Base-by-base conservation (phyloP, 1,140 invertebrate genomes). In the Drosophila sulfurigaster region DNA sequence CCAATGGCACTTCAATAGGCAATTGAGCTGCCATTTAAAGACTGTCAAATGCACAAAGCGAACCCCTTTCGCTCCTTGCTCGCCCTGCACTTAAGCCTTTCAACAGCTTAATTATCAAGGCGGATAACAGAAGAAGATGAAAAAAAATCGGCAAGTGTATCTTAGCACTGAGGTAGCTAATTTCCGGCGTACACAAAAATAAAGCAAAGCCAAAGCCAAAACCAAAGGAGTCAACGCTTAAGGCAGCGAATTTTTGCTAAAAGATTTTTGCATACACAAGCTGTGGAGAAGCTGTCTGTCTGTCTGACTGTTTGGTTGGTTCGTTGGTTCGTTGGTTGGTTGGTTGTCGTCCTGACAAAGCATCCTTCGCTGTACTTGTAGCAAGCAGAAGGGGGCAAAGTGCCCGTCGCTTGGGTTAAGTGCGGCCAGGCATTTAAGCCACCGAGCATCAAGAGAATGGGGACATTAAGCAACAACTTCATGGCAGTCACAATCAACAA, bases 321-420 rank as follows among this genome's bases (percentile, higher is more conserved):
- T n/a, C n/a, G n/a, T 32, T 13, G 25, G 1, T 32, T 49, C 3
- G 20, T 25, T 11, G 15, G 15, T 2, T 30, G 35, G 28, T 52
- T 45, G 20, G 57, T 32, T 52, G 51, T 49, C 43, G 41, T 54
- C 25, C 32, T 54, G 51, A 43, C 46, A 63, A 59, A 49, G 63
- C 75, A 79, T 87, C 83, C 85, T 88, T 81, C 54, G 67, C 74
- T 88, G 85, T 77, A 88, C 73, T 81, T 75, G 20, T 25, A 25
- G 20, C 20, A 25, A 25, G 3, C 74, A 5, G 16, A 67, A 67
- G 81, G 75, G 63, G 7, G 52, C 75, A 88, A 78, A 89, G 85
- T 89, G 85, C 77, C 85, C 56, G 65, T 72, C 74, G 62, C 38
- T 71, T 46, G 35, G 73, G 45, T 64, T 75, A 75, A 75, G 73